A percentile compares a stretch with the other conserved stretches of the same genome.
These are phyloP conservation scores for Oscheius sp. DNA, from an alignment of 2,888 invertebrate genomes.

Conservation along the genomic window DNA sequence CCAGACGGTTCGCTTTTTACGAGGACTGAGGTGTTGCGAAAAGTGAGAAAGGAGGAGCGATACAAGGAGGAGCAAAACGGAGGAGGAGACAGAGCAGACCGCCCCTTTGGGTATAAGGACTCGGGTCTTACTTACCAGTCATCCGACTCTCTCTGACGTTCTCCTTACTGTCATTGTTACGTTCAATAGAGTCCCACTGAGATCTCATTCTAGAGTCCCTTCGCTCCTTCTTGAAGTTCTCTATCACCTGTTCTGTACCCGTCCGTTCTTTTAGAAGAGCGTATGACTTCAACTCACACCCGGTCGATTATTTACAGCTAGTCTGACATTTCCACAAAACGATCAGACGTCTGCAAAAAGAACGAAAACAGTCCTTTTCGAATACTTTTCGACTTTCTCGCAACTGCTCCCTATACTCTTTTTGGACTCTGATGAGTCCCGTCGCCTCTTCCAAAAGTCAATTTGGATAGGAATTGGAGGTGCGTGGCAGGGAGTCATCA, in stretches of 20 bases:
- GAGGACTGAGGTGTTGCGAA: constrained; percentile 14
- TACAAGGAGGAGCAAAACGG: constrained; percentile 6
- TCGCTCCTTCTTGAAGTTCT: too few species aligned
- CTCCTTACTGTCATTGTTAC: not conserved
- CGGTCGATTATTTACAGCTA: too few species aligned
- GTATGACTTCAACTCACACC: too few species aligned
- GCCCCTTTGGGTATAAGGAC: constrained; percentile 28
- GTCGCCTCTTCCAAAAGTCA: constrained; percentile 12
- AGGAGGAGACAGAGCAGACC: constrained; percentile 13
- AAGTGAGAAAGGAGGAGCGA: constrained; percentile 10
- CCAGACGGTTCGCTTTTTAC: constrained; percentile 8
- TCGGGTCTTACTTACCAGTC: not conserved
- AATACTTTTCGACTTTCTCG: too few species aligned
- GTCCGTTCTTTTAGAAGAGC: too few species aligned
- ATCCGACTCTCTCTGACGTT: constrained; percentile 3
- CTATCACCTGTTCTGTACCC: too few species aligned
- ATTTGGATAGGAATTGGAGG: constrained; percentile 27
- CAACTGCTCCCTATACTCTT: constrained; percentile 5
- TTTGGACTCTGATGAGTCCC: not conserved
- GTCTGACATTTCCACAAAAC: too few species aligned
- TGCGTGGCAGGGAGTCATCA: constrained; percentile 31
- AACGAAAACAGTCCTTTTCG: too few species aligned
- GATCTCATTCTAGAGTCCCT: too few species aligned
- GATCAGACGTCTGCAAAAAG: too few species aligned
- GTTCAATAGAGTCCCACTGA: too few species aligned